Evolutionary conservation across 2,888 invertebrate genomes (phyloP).

Genomic region (Dermolepida albohirtum): DNA sequence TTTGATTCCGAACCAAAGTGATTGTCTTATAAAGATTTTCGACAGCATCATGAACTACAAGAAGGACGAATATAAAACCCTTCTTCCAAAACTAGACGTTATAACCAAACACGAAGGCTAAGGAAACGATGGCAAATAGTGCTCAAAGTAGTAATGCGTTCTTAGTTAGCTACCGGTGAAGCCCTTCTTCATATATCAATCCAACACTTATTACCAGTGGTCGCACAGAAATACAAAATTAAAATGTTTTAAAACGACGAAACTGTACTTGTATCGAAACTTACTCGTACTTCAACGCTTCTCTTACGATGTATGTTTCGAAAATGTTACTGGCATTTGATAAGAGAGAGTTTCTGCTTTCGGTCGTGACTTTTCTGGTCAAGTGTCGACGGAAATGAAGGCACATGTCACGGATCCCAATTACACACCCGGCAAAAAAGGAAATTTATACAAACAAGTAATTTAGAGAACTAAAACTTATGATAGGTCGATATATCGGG

Average conservation of each 20-base stretch:
- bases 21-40: too few species aligned
- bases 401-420: conserved; percentile 99
- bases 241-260: conserved; percentile 94
- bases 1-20: too few species aligned
- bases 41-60: too few species aligned
- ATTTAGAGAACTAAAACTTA: conserved; percentile 99
- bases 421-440: conserved; percentile 97
- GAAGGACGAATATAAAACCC: conserved; percentile 90
- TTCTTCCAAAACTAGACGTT: conserved; percentile 92
- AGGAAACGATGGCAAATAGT: conserved; percentile 95
- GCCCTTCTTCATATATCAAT: conserved; percentile 99
- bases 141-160: conserved; percentile 97
- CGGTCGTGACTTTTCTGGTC: conserved; percentile 99
- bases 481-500: conserved; percentile 99
- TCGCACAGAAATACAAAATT: conserved; percentile 99
- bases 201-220: conserved; percentile 98
- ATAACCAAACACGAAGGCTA: conserved; percentile 93
- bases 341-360: conserved; percentile 99
- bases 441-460: conserved; percentile 98
- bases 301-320: conserved; percentile 99
- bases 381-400: conserved; percentile 88
- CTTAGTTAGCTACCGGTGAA: conserved; percentile 99
- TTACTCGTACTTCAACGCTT: conserved; percentile 97
- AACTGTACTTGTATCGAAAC: conserved; percentile 86
- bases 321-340: conserved; percentile 99